Evolutionary conservation across 2,888 invertebrate species (phyloP).

Genomic region (Leptinotarsa tumamoca): DNA sequence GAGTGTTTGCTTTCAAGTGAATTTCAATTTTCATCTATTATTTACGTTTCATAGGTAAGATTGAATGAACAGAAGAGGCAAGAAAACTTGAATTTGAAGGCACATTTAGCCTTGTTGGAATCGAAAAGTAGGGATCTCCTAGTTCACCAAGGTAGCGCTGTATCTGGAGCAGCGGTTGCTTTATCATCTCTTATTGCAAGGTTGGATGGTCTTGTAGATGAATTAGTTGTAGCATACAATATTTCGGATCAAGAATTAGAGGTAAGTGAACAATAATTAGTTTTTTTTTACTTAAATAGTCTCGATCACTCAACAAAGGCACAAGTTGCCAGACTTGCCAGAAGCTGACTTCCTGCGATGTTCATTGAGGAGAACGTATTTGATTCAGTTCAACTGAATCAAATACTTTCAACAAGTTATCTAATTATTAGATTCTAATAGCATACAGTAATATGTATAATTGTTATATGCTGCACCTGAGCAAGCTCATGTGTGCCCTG

Average conservation of each 20-base stretch:
- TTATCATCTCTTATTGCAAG: slow-evolving; percentile 77
- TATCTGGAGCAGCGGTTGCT: slow-evolving; percentile 78
- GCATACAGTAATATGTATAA: no score
- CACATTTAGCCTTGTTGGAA: slow-evolving; percentile 74
- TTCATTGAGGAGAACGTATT: no score
- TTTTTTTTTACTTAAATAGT: not conserved
- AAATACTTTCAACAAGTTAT: no score
- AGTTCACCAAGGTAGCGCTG: slow-evolving; percentile 77
- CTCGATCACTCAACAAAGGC: no score
- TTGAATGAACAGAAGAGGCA: slow-evolving; percentile 84
- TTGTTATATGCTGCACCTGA: no score
- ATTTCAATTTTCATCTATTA: not conserved
- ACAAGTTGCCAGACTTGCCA: no score
- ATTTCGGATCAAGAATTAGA: slow-evolving; percentile 82
- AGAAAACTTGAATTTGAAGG: slow-evolving; percentile 76
- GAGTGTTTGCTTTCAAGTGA: slow-evolving; percentile 20
- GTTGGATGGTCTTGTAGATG: slow-evolving; percentile 78
- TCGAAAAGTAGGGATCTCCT: slow-evolving; percentile 74
- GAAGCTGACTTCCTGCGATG: no score
- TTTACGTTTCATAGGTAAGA: slow-evolving; percentile 59
- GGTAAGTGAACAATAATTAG: slow-evolving; percentile 64
- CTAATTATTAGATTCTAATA: no score
- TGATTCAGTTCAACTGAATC: no score
- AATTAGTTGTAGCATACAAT: slow-evolving; percentile 78
- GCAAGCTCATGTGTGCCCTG: no score